Evolutionary conservation across 2,113 vertebrate genomes (phyloP).

Genomic region (Seriola quinqueradiata): DNA sequence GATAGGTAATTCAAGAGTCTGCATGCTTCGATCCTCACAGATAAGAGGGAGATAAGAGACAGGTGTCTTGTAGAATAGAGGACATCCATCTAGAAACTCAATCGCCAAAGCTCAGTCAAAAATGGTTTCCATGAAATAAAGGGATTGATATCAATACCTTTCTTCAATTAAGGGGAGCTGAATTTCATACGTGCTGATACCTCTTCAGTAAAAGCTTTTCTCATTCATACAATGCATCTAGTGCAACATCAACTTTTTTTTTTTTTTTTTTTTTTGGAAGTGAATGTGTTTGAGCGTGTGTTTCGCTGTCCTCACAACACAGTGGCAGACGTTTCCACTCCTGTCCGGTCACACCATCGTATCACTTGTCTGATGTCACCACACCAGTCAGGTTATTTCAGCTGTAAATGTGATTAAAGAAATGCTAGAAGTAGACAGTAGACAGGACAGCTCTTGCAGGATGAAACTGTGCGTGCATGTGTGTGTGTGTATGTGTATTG

Average conservation of each 20-base stretch:
- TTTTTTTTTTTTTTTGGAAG: slow-evolving; percentile 9
- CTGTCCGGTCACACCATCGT: slow-evolving; percentile 50
- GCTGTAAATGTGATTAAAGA: slow-evolving; percentile 81
- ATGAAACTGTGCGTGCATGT: slow-evolving; percentile 21
- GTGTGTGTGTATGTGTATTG: neutral
- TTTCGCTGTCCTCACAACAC: slow-evolving; percentile 13
- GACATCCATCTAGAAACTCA: slow-evolving; percentile 81
- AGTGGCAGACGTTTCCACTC: slow-evolving; percentile 43
- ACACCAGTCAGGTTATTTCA: slow-evolving; percentile 56
- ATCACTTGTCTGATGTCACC: slow-evolving; percentile 69
- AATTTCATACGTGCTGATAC: slow-evolving; percentile 10
- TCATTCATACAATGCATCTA: neutral
- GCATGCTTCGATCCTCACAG: slow-evolving; percentile 81
- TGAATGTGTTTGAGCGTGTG: slow-evolving; percentile 1
- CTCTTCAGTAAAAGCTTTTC: slow-evolving; percentile 6
- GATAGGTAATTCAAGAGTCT: slow-evolving; percentile 81
- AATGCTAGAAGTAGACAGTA: slow-evolving; percentile 62
- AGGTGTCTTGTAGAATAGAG: slow-evolving; percentile 79
- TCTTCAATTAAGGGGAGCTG: slow-evolving; percentile 49
- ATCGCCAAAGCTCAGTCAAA: slow-evolving; percentile 74
- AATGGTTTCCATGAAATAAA: slow-evolving; percentile 72
- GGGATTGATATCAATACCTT: slow-evolving; percentile 55
- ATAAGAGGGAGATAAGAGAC: slow-evolving; percentile 82
- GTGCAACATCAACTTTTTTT: neutral
- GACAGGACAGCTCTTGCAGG: slow-evolving; percentile 41